phyloP scores from a whole-genome alignment of 1,140 invertebrate genomes.

The Sminthurinus signatus region DNA sequence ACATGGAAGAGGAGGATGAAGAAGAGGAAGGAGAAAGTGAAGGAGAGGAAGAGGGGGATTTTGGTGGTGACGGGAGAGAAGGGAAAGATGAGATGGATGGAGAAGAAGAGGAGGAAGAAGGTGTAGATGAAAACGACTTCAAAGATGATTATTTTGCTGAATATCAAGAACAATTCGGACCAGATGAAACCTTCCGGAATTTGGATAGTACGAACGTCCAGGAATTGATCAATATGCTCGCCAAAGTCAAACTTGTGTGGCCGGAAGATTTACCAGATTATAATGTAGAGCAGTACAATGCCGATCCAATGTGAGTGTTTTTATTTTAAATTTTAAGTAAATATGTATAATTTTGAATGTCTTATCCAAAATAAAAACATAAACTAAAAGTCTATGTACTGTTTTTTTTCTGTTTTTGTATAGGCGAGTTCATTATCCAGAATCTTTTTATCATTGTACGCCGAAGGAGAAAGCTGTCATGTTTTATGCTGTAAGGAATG shows the following conservation, averaged over 20 bases:
- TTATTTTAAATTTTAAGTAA: too few relatives aligned
- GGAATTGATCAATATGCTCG: constrained; percentile 27
- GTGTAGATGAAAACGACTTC: background rate
- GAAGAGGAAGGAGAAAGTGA: constrained; percentile 7
- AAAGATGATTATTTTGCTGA: background rate
- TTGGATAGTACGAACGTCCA: constrained; percentile 27
- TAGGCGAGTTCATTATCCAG: constrained; percentile 51
- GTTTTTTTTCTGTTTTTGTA: too few relatives aligned
- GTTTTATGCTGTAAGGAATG: constrained; percentile 67
- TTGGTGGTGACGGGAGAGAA: background rate
- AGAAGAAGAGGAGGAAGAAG: background rate
- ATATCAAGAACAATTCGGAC: constrained; percentile 4
- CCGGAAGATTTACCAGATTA: constrained; percentile 32
- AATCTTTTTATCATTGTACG: constrained; percentile 62
- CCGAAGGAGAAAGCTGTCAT: constrained; percentile 66
- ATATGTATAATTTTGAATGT: too few relatives aligned
- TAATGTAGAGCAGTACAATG: constrained; percentile 17
- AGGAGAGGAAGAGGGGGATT: background rate
- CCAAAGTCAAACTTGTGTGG: constrained; percentile 36
- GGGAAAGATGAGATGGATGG: too few relatives aligned
- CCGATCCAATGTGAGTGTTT: constrained; percentile 20
- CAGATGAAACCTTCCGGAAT: background rate
- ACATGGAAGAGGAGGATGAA: background rate
- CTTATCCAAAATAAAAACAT: too few relatives aligned
- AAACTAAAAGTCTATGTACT: too few relatives aligned